Evolutionary conservation across 2,797 vertebrate genomes (phyloP).

Genomic region (Schizopygopsis malacanthus): DNA sequence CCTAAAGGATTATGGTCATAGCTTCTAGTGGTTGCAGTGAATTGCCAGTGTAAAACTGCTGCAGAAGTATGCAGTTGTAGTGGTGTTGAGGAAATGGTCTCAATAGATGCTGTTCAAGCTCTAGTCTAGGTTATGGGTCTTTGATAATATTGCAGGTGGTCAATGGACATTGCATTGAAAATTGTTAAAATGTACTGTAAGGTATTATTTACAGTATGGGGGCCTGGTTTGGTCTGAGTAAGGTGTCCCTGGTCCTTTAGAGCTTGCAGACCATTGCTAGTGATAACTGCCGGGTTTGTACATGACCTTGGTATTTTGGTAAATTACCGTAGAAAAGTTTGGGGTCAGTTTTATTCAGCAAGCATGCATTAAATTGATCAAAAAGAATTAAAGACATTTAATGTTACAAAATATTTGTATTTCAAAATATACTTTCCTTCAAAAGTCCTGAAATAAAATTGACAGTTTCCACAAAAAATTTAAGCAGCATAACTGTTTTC

Average conservation of each 20-base stretch:
- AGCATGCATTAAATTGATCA: background rate
- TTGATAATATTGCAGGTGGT: background rate
- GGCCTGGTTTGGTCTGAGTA: background rate
- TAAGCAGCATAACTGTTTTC: background rate
- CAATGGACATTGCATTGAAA: background rate
- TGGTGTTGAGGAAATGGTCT: background rate
- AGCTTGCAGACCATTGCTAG: background rate
- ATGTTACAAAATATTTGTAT: background rate
- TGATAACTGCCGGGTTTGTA: background rate
- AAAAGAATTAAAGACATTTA: background rate
- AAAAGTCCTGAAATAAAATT: background rate
- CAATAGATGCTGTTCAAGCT: background rate
- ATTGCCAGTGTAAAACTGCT: background rate
- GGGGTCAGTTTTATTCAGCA: background rate
- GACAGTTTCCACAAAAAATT: background rate
- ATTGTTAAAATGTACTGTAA: background rate
- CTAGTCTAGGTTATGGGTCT: background rate
- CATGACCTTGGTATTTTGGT: background rate
- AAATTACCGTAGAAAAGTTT: background rate
- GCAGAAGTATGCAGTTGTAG: background rate
- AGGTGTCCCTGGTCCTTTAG: no score
- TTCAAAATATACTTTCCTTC: background rate
- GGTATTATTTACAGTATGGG: background rate
- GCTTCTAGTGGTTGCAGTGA: slow-evolving; percentile 4
- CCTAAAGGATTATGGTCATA: slow-evolving; percentile 6